Evolutionary conservation across 2,113 vertebrate genomes (phyloP).

Genomic region (Xiphias gladius): DNA sequence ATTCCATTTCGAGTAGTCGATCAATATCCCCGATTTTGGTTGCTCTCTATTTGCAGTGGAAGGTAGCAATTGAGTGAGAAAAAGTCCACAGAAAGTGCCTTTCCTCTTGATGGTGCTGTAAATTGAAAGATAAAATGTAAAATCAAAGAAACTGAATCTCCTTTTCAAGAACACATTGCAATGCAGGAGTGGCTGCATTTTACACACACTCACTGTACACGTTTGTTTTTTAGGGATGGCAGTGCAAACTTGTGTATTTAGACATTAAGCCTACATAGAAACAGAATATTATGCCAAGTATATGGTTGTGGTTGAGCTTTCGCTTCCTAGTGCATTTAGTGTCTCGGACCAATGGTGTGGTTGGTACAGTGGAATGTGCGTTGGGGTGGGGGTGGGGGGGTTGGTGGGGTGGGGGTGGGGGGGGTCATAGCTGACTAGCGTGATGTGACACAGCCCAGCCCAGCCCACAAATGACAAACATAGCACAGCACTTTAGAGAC

Average conservation of each 20-base stretch:
- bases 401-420: neutral
- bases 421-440: constrained; percentile 36
- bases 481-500: constrained; percentile 87
- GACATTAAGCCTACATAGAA: constrained; percentile 63
- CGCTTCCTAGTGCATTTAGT: constrained; percentile 81
- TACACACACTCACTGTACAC: constrained; percentile 50
- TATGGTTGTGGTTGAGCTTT: constrained; percentile 84
- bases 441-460: constrained; percentile 58
- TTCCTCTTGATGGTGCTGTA: constrained; percentile 96
- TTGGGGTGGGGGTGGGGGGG: constrained; percentile 6
- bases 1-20: constrained; percentile 35
- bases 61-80: constrained; percentile 66
- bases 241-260: constrained; percentile 64
- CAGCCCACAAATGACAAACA: constrained; percentile 74
- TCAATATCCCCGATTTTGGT: constrained; percentile 44
- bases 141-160: constrained; percentile 84
- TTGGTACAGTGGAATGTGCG: constrained; percentile 71
- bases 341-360: constrained; percentile 86
- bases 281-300: constrained; percentile 86
- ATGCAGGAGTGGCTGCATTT: constrained; percentile 76
- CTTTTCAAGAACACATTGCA: constrained; percentile 76
- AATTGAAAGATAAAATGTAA: constrained; percentile 73
- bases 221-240: constrained; percentile 48
- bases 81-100: constrained; percentile 97
- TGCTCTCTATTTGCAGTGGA: constrained; percentile 57